phyloP scores from a whole-genome alignment of 2,113 vertebrate species.

The Burhinus bistriatus region DNA sequence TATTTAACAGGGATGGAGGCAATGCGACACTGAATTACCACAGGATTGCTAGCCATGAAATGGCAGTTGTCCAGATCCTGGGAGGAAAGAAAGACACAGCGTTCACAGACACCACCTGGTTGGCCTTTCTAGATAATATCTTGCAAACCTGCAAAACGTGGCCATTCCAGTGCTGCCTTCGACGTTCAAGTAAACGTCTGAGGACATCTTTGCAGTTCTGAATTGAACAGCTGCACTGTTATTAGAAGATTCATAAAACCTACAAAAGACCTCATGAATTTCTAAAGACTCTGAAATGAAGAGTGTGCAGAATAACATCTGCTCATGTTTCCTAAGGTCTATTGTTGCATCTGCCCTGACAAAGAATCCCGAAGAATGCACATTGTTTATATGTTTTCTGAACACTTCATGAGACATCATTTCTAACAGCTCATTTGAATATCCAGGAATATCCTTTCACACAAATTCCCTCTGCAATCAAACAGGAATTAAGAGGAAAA shows the following conservation, averaged over 20 bases:
- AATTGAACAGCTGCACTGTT: conserved; percentile 43
- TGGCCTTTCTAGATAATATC: background rate
- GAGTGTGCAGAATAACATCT: conserved; percentile 61
- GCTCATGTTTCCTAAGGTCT: conserved; percentile 34
- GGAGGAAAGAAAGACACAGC: background rate
- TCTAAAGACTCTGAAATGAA: conserved; percentile 53
- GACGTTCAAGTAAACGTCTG: background rate
- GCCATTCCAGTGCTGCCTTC: background rate
- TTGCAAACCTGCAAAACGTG: background rate
- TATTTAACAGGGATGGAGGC: background rate
- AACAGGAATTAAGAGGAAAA: conserved; percentile 20
- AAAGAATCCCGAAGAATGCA: conserved; percentile 34
- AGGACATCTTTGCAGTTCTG: background rate
- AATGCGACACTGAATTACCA: background rate
- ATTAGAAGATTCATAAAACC: conserved; percentile 36
- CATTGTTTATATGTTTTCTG: conserved; percentile 21
- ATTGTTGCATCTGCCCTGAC: conserved; percentile 46
- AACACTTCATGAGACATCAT: conserved; percentile 1
- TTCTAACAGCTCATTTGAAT: conserved; percentile 25
- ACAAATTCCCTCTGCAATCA: background rate
- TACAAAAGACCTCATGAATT: conserved; percentile 62
- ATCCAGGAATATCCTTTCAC: conserved; percentile 46
- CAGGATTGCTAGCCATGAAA: background rate
- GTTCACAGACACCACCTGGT: background rate
- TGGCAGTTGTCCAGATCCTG: background rate